phyloP scores from a whole-genome alignment of 1,140 invertebrate genomes.

The Trachymyrmex septentrionalis region DNA sequence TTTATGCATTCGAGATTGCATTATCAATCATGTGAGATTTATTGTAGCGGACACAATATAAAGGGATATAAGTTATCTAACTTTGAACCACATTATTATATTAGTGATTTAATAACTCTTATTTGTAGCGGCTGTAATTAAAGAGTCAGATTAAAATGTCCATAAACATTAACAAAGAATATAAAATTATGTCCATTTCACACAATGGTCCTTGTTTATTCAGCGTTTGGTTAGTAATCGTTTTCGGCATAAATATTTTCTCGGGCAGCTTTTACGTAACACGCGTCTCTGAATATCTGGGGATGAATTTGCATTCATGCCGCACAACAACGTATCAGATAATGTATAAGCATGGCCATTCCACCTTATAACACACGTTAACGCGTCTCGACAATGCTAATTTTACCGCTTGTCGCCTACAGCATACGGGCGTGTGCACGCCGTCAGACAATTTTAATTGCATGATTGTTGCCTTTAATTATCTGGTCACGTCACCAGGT shows the following conservation, averaged over 20 bases:
- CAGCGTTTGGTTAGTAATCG: not conserved
- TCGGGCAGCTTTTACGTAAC: not conserved
- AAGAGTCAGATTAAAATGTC: not conserved
- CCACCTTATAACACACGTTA: constrained; percentile 11
- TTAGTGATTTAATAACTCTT: not conserved
- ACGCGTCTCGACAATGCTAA: constrained; percentile 42
- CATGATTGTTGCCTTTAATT: constrained; percentile 56
- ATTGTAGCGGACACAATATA: not conserved
- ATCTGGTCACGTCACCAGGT: constrained; percentile 1
- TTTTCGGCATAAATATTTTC: constrained; percentile 1
- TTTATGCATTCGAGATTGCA: not conserved
- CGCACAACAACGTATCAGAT: constrained; percentile 9
- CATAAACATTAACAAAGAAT: not conserved
- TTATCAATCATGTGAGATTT: not conserved
- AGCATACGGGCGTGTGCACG: not conserved
- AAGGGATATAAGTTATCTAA: not conserved
- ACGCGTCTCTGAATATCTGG: not conserved
- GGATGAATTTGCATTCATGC: constrained; percentile 8
- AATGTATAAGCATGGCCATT: constrained; percentile 1
- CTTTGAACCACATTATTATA: not conserved
- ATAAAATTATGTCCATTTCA: not conserved
- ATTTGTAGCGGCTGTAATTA: not conserved
- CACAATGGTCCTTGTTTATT: not conserved
- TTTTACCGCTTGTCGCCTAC: constrained; percentile 42
- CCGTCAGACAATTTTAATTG: constrained; percentile 43